These are phyloP conservation scores for Trypoxylus dichotomus DNA, from an alignment of 1,140 invertebrate species.

Conservation along the genomic window DNA sequence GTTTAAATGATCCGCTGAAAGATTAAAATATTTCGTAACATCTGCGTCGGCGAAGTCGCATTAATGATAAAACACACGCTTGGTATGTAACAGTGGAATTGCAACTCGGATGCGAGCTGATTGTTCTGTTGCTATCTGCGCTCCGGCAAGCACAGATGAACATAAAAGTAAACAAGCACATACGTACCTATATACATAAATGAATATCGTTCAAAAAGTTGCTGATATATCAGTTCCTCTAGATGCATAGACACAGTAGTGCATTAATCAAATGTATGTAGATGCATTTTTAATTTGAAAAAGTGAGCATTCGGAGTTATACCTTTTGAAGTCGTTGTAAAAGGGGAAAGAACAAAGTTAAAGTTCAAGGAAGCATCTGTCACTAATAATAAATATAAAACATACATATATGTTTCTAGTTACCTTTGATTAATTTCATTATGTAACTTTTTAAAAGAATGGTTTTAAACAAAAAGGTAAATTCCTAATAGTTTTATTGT, in stretches of 20 bases:
- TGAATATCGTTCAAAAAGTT: background rate
- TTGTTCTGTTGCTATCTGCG: constrained; percentile 1
- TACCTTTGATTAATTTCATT: too few species aligned
- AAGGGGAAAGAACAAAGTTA: too few species aligned
- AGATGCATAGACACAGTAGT: background rate
- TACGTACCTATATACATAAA: background rate
- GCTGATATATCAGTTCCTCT: background rate
- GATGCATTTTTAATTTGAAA: constrained; percentile 1
- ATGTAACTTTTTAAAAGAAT: too few species aligned
- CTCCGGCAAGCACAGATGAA: background rate
- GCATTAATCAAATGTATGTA: background rate
- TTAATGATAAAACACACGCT: background rate
- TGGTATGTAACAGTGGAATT: background rate
- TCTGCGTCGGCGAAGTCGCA: background rate
- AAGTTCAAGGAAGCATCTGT: too few species aligned
- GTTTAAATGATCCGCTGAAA: background rate
- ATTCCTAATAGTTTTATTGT: too few species aligned
- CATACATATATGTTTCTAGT: too few species aligned
- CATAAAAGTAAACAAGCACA: background rate
- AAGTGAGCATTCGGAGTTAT: background rate
- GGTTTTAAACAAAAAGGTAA: too few species aligned
- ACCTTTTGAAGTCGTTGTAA: background rate
- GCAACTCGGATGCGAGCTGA: background rate
- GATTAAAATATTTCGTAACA: constrained; percentile 13
- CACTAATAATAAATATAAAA: too few species aligned